These are phyloP conservation scores for Clanis bilineata DNA, from an alignment of 2,888 invertebrate species.

Conservation along the genomic window DNA sequence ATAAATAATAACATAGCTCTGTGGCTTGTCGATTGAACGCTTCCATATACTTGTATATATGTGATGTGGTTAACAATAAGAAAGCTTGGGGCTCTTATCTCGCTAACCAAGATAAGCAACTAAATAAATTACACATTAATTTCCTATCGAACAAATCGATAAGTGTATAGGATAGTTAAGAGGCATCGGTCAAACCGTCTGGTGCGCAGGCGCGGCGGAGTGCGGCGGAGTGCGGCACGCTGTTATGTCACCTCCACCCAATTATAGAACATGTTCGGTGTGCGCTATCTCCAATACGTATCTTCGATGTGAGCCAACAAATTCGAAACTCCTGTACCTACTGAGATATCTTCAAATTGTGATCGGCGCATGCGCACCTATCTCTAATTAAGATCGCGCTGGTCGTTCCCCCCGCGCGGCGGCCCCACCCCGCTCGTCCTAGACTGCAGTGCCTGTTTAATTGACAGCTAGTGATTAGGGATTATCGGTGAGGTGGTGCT, in stretches of 20 bases:
- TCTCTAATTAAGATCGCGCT: constrained; percentile 68
- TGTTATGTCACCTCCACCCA: constrained; percentile 14
- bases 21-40: not conserved
- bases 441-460: constrained; percentile 32
- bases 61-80: not conserved
- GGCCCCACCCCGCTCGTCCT: constrained; percentile 15
- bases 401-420: constrained; percentile 35
- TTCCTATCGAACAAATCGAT: constrained; percentile 10
- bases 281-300: constrained; percentile 50
- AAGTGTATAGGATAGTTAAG: constrained; percentile 1
- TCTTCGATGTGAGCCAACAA: constrained; percentile 53
- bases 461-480: constrained; percentile 51
- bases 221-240: not conserved
- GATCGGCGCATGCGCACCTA: constrained; percentile 40
- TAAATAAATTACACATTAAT: constrained; percentile 1
- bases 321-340: constrained; percentile 55
- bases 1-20: too few relatives aligned
- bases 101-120: not conserved
- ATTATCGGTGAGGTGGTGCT: constrained; percentile 29
- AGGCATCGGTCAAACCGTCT: not conserved
- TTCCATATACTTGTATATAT: not conserved
- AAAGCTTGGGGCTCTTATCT: not conserved
- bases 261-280: constrained; percentile 11
- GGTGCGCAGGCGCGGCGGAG: not conserved
- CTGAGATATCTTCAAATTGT: constrained; percentile 46